Evolutionary conservation across 2,888 invertebrate genomes (phyloP).

Genomic region (Drosophila basisetae): DNA sequence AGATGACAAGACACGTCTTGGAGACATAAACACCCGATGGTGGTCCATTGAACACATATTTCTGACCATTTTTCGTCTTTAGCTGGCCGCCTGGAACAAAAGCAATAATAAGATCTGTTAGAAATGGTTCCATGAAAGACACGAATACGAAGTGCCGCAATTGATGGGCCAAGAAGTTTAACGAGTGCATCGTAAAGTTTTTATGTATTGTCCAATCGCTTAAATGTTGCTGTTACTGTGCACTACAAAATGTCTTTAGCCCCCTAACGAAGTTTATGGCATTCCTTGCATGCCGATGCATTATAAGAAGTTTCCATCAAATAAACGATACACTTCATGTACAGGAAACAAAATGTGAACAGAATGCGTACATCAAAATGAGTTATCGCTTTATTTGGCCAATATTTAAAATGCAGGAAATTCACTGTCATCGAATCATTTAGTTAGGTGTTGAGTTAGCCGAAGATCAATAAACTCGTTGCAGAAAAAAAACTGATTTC

Average conservation of each 20-base stretch:
- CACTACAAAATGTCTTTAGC: slow-evolving; percentile 50
- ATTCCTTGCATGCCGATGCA: slow-evolving; percentile 57
- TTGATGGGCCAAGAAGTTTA: slow-evolving; percentile 27
- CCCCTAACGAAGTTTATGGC: slow-evolving; percentile 11
- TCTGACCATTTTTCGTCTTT: slow-evolving; percentile 86
- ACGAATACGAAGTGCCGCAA: slow-evolving; percentile 23
- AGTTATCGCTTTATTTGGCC: slow-evolving; percentile 69
- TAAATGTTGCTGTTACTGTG: slow-evolving; percentile 29
- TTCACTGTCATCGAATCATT: slow-evolving; percentile 59
- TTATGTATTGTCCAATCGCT: slow-evolving; percentile 54
- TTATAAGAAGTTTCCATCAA: slow-evolving; percentile 25
- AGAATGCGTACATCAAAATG: slow-evolving; percentile 54
- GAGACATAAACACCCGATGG: slow-evolving; percentile 84
- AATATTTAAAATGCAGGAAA: slow-evolving; percentile 49
- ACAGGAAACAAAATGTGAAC: slow-evolving; percentile 32
- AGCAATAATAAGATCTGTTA: slow-evolving; percentile 15
- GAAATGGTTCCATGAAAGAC: neutral
- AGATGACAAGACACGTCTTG: slow-evolving; percentile 80
- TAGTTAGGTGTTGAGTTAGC: slow-evolving; percentile 51
- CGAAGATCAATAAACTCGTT: slow-evolving; percentile 65
- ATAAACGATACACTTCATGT: slow-evolving; percentile 33
- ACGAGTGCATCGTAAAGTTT: slow-evolving; percentile 39
- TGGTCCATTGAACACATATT: slow-evolving; percentile 85
- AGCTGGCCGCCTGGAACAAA: slow-evolving; percentile 83
- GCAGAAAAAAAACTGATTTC: slow-evolving; percentile 24